phyloP scores from a whole-genome alignment of 2,888 invertebrate species.

The Hymenopus coronatus region DNA sequence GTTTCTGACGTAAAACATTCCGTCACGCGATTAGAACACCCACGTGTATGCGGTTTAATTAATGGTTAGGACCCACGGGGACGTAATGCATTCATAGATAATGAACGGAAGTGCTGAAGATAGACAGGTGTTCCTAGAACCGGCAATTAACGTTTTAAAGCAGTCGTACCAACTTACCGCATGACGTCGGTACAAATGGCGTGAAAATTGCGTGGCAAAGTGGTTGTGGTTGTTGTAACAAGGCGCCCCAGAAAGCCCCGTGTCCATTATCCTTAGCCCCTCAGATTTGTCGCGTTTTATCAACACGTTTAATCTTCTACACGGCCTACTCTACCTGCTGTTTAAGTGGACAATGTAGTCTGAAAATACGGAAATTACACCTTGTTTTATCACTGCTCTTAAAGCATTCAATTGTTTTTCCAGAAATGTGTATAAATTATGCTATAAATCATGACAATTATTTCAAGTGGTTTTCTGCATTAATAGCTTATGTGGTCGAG shows the following conservation, averaged over 20 bases:
- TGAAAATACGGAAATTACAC: no score
- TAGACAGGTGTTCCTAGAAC: not conserved
- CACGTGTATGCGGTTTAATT: not conserved
- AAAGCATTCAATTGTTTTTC: no score
- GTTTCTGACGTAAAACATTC: not conserved
- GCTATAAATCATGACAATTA: no score
- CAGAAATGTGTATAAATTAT: no score
- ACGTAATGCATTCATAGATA: not conserved
- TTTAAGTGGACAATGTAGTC: no score
- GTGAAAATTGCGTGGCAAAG: not conserved
- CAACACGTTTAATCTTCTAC: not conserved
- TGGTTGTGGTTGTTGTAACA: not conserved
- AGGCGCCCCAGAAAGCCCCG: not conserved
- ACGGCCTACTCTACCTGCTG: not conserved
- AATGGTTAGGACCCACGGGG: not conserved
- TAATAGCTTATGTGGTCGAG: no score
- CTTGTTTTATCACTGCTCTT: no score
- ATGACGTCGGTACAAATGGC: not conserved
- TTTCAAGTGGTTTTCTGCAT: no score
- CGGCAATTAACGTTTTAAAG: not conserved
- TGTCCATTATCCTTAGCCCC: not conserved
- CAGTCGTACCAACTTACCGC: not conserved
- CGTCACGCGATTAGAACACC: not conserved
- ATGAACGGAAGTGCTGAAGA: not conserved
- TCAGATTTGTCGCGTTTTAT: not conserved